Evolutionary conservation across 35 echinoderm and acorn worm species (phyloP).

Genomic region (Patiria miniata): DNA sequence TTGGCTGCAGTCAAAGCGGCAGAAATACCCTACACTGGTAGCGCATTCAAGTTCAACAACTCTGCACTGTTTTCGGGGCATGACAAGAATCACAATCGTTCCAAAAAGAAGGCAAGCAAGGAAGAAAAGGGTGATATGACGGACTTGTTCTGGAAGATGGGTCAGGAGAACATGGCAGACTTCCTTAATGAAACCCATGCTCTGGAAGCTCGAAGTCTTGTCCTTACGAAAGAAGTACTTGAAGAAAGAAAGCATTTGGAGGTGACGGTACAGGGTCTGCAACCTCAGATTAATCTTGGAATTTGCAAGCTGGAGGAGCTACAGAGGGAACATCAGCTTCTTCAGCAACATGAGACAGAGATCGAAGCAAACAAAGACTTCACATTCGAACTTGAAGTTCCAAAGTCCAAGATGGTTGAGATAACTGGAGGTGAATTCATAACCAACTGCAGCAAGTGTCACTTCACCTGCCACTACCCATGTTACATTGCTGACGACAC

Average conservation of each 20-base stretch:
- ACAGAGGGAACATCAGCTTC: not conserved
- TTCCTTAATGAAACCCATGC: not conserved
- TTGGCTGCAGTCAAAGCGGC: constrained; percentile 24
- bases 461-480: constrained; percentile 54
- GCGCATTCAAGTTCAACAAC: constrained; percentile 45
- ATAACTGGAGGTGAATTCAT: constrained; percentile 37
- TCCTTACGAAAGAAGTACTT: constrained; percentile 56
- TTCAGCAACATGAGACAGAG: not conserved
- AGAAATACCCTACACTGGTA: constrained; percentile 8
- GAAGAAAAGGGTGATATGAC: not conserved
- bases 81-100: not conserved
- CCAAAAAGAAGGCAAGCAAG: not conserved
- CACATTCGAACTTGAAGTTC: not conserved
- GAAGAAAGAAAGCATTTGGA: constrained; percentile 19
- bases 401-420: not conserved
- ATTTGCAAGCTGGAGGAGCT: constrained; percentile 1
- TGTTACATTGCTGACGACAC: constrained; percentile 32
- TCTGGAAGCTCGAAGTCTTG: constrained; percentile 37
- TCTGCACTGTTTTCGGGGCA: constrained; percentile 31
- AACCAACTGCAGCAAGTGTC: constrained; percentile 45
- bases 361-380: constrained; percentile 27
- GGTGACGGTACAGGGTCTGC: not conserved
- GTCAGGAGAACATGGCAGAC: not conserved
- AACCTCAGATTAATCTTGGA: not conserved
- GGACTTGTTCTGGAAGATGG: constrained; percentile 55